Evolutionary conservation across 2,888 invertebrate genomes (phyloP).

Genomic region (Pseudococcus viburni): DNA sequence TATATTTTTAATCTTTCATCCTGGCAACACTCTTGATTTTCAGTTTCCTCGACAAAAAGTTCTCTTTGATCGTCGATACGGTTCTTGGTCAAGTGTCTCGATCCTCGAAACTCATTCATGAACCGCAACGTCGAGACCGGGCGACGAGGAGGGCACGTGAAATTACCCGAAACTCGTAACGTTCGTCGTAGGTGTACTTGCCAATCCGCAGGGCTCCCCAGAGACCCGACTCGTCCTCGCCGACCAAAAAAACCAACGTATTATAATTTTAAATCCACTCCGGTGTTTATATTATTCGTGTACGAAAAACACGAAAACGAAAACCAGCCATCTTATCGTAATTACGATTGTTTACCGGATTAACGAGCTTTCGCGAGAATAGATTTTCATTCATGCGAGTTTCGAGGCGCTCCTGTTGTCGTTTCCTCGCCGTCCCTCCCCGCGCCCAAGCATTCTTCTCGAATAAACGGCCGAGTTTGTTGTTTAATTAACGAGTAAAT

Average conservation of each 20-base stretch:
- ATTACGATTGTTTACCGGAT: conserved; percentile 7
- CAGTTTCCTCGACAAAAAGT: neutral
- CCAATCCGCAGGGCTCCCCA: neutral
- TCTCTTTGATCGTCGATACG: conserved; percentile 5
- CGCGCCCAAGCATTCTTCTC: neutral
- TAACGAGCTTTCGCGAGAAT: conserved; percentile 18
- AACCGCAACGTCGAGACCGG: neutral
- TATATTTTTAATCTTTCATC: neutral
- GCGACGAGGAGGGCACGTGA: neutral
- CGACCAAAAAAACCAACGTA: neutral
- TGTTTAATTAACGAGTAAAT: conserved; percentile 19
- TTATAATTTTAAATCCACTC: neutral
- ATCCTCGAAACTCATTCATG: neutral
- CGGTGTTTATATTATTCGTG: neutral
- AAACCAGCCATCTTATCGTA: conserved; percentile 12
- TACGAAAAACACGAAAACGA: neutral
- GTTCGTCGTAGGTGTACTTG: neutral
- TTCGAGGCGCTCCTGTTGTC: neutral
- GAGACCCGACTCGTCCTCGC: neutral
- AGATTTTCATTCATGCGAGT: conserved; percentile 22
- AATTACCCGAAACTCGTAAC: neutral
- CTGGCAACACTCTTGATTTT: neutral
- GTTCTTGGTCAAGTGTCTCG: neutral
- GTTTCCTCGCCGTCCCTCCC: neutral
- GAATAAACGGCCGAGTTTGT: conserved; percentile 8